Evolutionary conservation across 2,888 invertebrate species (phyloP), one percentile per base, ranked within the genome.

Genomic region (Papilio demoleus): DNA sequence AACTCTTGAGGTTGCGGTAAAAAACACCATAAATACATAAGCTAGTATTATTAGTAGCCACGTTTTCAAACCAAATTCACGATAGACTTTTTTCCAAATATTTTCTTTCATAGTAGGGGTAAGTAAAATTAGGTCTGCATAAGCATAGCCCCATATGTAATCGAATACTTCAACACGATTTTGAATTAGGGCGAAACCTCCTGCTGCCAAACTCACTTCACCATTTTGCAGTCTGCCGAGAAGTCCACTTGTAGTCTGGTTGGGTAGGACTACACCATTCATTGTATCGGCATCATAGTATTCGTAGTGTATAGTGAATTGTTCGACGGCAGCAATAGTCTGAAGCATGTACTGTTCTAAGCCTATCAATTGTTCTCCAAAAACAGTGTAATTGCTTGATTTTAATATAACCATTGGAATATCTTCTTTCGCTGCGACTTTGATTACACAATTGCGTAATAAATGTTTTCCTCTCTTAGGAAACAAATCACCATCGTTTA

Each of bases 111-210:
- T 9, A 1, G 77, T 71, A 22, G 86, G 83, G 11, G 81, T 82
- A 53, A 79, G 84, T 67, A 88, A 58, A 59, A 76, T 72, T 22
- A 77, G 80, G 14, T 73, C 67, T 22, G 75, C 80, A 61, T 80
- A 85, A 67, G 78, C 80, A 60, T 83, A 81, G 9, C 87, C 87
- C 77, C 78, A 84, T 36, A 88, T 71, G 31, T 74, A 87, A 68
- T 88, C 87, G 56, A 87, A 88, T 22, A 81, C 59, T 45, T 82
- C 73, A 3, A 80, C 75, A 71, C 86, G 77, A 68, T 86, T 87
- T 70, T 75, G 75, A 38, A 83, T 83, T 22, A 88, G 72, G 31
- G 79, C 56, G 8, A 80, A 82, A 0, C 85, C 86, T 17, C 87
- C 87, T 22, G 77, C 76, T 0, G 77, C 82, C 27, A 88, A 74